A percentile compares a stretch with the other conserved stretches of the same genome.
Conservation (phyloP, 2,113 vertebrate species). For the Aythya baeri region DNA sequence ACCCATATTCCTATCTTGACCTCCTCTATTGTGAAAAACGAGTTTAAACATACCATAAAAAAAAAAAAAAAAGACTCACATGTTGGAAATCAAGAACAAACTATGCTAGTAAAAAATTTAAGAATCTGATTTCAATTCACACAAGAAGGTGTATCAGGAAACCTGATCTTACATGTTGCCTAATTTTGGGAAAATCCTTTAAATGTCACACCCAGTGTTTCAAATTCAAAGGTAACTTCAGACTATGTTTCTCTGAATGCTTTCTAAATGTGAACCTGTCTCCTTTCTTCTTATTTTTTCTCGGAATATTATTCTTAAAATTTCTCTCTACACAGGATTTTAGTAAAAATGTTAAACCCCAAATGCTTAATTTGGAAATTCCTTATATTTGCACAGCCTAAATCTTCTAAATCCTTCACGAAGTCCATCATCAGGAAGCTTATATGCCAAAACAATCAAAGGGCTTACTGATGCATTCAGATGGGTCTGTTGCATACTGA, state of each 20-base stretch:
- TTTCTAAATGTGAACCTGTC: neutral
- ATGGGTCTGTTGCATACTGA: neutral
- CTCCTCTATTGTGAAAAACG: neutral
- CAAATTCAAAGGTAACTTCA: neutral
- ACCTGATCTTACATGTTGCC: neutral
- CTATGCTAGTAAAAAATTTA: neutral
- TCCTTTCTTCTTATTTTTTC: neutral
- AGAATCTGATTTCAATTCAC: neutral
- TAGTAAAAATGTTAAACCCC: neutral
- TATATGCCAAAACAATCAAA: neutral
- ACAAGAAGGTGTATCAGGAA: neutral
- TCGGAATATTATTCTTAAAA: neutral
- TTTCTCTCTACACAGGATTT: neutral
- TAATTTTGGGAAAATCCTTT: slow-evolving; percentile 9
- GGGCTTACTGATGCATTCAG: neutral
- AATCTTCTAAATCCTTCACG: neutral
- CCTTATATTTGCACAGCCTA: neutral
- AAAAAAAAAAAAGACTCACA: neutral
- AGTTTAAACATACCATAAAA: neutral
- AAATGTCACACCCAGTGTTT: neutral
- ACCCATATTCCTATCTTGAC: neutral
- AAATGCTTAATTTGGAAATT: neutral
- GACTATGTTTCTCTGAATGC: neutral
- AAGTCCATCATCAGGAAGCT: neutral
- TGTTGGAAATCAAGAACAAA: neutral